Conservation (phyloP, 1,140 invertebrate species). For the Anadara kagoshimensis region DNA sequence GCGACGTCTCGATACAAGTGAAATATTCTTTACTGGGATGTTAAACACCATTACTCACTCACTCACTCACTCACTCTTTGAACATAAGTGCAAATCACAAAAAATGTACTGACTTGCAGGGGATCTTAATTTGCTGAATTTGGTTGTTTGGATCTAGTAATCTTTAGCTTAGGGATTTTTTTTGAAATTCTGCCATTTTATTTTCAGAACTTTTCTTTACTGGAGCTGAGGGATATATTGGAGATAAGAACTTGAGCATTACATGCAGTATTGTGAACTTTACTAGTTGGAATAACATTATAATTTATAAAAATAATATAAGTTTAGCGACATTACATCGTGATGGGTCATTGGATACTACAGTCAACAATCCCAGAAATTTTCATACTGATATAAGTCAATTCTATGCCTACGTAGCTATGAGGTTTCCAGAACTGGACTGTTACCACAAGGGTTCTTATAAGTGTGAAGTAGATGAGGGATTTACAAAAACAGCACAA, state of each 20-base stretch:
- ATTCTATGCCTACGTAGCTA: not conserved
- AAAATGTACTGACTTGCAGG: too few relatives aligned
- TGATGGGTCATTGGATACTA: not conserved
- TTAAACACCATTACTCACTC: too few relatives aligned
- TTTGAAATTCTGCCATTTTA: too few relatives aligned
- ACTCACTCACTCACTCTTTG: too few relatives aligned
- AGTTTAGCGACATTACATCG: not conserved
- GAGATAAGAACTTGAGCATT: not conserved
- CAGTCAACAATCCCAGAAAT: not conserved
- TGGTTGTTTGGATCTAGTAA: too few relatives aligned
- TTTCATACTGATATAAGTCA: not conserved
- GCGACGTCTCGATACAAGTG: too few relatives aligned
- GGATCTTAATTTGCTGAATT: too few relatives aligned
- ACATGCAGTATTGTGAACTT: constrained; percentile 25
- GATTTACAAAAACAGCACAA: constrained; percentile 1
- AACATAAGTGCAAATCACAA: too few relatives aligned
- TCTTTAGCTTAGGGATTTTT: too few relatives aligned
- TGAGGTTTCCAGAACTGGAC: not conserved
- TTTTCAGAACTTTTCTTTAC: not conserved
- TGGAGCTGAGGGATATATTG: not conserved
- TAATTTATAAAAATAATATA: constrained; percentile 9
- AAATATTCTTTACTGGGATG: too few relatives aligned
- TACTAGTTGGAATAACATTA: constrained; percentile 8
- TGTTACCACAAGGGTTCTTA: constrained; percentile 29
- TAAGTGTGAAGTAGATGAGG: constrained; percentile 6